Conservation (phyloP, 2,113 vertebrate species). For the Caranx ignobilis region DNA sequence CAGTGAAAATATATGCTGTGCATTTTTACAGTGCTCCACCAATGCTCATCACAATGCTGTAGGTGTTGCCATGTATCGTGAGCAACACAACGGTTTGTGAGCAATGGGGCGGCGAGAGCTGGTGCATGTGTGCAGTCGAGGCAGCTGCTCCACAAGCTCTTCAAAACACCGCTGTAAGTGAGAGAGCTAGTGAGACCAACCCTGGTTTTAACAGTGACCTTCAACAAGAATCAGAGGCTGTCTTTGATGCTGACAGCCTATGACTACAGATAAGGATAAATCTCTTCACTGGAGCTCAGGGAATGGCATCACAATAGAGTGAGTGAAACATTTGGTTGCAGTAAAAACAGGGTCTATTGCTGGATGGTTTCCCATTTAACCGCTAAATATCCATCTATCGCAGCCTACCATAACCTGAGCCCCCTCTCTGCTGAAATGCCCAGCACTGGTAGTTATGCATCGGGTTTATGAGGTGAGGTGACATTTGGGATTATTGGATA, state of each 20-base stretch:
- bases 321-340: conserved; percentile 36
- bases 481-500: neutral
- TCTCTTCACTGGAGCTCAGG: conserved; percentile 36
- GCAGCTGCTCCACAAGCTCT: conserved; percentile 24
- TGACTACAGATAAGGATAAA: conserved; percentile 52
- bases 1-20: conserved; percentile 36
- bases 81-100: conserved; percentile 26
- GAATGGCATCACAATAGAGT: conserved; percentile 1
- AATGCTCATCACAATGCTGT: conserved; percentile 2
- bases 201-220: conserved; percentile 48
- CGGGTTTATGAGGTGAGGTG: neutral
- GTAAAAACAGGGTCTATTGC: conserved; percentile 3
- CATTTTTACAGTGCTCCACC: conserved; percentile 21
- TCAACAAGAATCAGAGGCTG: conserved; percentile 46
- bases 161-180: conserved; percentile 42
- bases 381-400: neutral
- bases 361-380: neutral
- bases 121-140: conserved; percentile 5
- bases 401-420: neutral
- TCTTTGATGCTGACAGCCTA: conserved; percentile 47
- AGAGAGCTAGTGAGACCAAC: conserved; percentile 35
- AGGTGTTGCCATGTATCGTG: neutral
- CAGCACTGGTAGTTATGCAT: neutral
- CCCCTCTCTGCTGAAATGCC: neutral
- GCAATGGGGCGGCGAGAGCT: conserved; percentile 14